Conservation (phyloP, 1,140 invertebrate genomes). For the Ceratoteleas bidentatus region DNA sequence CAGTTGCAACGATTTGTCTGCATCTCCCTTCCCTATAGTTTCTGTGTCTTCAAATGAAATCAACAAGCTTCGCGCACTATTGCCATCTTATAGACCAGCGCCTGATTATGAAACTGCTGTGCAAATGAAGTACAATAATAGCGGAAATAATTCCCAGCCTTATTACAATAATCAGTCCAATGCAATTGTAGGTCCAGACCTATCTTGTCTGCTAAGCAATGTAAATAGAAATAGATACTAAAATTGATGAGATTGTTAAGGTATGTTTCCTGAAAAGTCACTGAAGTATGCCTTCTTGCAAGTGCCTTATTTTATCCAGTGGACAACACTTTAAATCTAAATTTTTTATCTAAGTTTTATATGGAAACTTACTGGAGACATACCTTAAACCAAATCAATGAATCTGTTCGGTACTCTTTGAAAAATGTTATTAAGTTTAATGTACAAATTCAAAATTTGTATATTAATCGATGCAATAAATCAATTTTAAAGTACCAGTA, state of each 20-base stretch:
- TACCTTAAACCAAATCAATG: too few species aligned
- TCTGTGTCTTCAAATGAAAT: conserved; percentile 80
- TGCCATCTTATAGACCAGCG: conserved; percentile 94
- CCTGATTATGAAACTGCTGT: conserved; percentile 97
- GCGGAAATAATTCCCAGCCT: conserved; percentile 75
- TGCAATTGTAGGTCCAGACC: conserved; percentile 76
- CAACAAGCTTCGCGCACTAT: conserved; percentile 84
- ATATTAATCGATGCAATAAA: too few species aligned
- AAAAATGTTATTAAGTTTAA: too few species aligned
- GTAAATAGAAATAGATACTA: conserved; percentile 78
- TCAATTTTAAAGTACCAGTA: too few species aligned
- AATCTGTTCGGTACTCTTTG: too few species aligned
- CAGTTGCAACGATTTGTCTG: conserved; percentile 81
- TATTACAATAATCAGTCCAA: conserved; percentile 79
- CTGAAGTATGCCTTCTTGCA: too few species aligned
- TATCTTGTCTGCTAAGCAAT: conserved; percentile 76
- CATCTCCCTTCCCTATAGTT: conserved; percentile 78
- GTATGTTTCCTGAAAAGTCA: too few species aligned
- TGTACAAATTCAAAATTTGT: too few species aligned
- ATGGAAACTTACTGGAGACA: too few species aligned
- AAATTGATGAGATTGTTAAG: conserved; percentile 5
- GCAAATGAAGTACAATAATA: conserved; percentile 87
- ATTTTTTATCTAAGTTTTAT: too few species aligned
- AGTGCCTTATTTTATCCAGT: too few species aligned
- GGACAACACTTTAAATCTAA: too few species aligned